Conservation (phyloP, 2,797 vertebrate genomes). For the Rostrhamus sociabilis region DNA sequence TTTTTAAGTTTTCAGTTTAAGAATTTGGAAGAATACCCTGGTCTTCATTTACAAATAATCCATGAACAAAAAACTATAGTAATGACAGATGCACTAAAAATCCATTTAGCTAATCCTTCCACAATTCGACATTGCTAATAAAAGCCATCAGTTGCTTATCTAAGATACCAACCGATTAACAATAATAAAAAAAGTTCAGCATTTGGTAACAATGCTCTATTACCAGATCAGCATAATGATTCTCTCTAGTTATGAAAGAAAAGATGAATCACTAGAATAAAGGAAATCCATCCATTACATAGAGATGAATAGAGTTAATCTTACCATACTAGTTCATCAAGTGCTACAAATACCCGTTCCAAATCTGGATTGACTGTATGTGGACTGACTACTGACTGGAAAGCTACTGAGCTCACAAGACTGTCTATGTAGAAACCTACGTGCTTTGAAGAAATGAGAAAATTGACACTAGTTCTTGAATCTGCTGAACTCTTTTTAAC, state of each 20-base stretch:
- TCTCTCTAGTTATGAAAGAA: conserved; percentile 6
- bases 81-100: neutral
- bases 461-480: neutral
- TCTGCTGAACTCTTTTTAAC: conserved; percentile 29
- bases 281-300: neutral
- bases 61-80: neutral
- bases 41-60: conserved; percentile 11
- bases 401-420: neutral
- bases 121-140: neutral
- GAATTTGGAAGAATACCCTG: neutral
- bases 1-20: neutral
- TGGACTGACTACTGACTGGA: neutral
- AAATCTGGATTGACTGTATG: neutral
- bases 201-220: neutral
- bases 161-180: neutral
- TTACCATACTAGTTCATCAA: conserved; percentile 48
- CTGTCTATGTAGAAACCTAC: neutral
- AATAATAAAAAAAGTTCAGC: neutral
- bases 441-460: neutral
- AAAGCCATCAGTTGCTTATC: conserved; percentile 5
- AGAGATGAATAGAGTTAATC: conserved; percentile 1
- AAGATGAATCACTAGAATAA: neutral
- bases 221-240: neutral
- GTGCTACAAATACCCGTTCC: neutral
- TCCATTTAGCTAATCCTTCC: conserved; percentile 8